Conservation (phyloP, 1,140 invertebrate species). For the Ceratitis capitata region DNA sequence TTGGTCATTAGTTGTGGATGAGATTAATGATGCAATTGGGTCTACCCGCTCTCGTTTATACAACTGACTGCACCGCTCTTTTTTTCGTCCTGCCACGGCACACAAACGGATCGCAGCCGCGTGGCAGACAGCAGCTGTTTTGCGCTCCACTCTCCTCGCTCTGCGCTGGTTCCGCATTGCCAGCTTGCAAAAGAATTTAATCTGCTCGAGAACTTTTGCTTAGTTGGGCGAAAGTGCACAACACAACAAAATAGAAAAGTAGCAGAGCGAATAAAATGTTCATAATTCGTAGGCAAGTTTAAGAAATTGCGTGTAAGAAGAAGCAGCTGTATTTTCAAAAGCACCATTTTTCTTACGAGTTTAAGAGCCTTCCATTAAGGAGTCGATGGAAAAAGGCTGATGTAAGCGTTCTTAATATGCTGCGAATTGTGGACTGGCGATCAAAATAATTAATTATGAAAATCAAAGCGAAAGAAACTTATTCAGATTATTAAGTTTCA, state of each 20-base stretch:
- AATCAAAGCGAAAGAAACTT: not conserved
- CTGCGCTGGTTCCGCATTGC: not conserved
- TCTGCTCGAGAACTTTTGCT: constrained; percentile 7
- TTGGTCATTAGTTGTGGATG: constrained; percentile 25
- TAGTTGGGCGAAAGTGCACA: constrained; percentile 9
- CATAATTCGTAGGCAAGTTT: not conserved
- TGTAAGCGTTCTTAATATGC: not conserved
- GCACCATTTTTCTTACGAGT: not conserved
- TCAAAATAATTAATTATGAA: not conserved
- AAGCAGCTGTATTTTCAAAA: not conserved
- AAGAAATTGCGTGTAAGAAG: not conserved
- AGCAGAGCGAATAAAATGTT: not conserved
- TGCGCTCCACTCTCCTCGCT: too few species aligned
- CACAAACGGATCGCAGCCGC: not conserved
- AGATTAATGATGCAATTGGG: constrained; percentile 33
- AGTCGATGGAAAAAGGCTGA: not conserved
- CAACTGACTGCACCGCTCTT: not conserved
- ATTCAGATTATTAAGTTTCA: too few species aligned
- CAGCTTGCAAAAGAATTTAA: constrained; percentile 1
- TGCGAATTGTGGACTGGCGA: not conserved
- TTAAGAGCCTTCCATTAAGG: not conserved
- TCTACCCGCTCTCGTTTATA: constrained; percentile 1
- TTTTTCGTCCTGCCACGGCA: not conserved
- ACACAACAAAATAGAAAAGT: not conserved
- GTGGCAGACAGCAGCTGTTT: not conserved